A percentile compares a stretch with the other conserved stretches of the same genome.
These are phyloP conservation scores for Notarius lentiginosus DNA, from an alignment of 2,113 vertebrate genomes.

Conservation along the genomic window DNA sequence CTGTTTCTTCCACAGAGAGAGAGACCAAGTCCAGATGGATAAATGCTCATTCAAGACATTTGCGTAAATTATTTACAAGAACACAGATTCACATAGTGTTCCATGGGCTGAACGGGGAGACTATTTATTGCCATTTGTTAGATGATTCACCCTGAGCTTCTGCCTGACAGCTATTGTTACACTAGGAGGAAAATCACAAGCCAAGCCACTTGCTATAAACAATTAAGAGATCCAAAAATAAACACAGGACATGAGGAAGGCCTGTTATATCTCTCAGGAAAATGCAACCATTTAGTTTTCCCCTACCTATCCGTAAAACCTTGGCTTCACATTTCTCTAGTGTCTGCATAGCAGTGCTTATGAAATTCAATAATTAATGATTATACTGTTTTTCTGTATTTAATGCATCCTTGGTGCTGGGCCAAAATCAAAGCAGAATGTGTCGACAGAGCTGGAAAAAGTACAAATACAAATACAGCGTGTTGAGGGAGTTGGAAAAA, in stretches of 20 bases:
- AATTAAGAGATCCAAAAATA: constrained; percentile 54
- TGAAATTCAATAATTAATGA: constrained; percentile 23
- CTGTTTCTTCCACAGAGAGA: no score
- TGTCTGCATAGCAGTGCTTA: background rate
- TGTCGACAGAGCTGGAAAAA: background rate
- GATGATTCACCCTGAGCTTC: constrained; percentile 45
- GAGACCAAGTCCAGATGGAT: constrained; percentile 15
- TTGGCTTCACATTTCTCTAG: background rate
- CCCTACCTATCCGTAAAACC: background rate
- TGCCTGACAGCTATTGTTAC: constrained; percentile 27
- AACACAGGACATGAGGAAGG: constrained; percentile 36
- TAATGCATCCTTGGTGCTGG: constrained; percentile 21
- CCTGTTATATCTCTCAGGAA: constrained; percentile 33
- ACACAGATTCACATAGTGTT: constrained; percentile 42
- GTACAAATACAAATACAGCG: background rate
- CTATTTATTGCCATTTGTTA: constrained; percentile 50
- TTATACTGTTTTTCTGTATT: background rate
- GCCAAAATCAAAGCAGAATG: constrained; percentile 23
- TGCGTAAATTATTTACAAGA: constrained; percentile 50
- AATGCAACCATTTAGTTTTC: background rate
- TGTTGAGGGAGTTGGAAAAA: background rate
- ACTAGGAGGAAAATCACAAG: constrained; percentile 26
- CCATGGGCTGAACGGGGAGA: background rate
- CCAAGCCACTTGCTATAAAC: constrained; percentile 36
- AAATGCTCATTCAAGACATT: constrained; percentile 12